A percentile compares a stretch with the other conserved stretches of the same genome.
Conservation (phyloP, 2,113 vertebrate genomes). For the Sorex fumeus region DNA sequence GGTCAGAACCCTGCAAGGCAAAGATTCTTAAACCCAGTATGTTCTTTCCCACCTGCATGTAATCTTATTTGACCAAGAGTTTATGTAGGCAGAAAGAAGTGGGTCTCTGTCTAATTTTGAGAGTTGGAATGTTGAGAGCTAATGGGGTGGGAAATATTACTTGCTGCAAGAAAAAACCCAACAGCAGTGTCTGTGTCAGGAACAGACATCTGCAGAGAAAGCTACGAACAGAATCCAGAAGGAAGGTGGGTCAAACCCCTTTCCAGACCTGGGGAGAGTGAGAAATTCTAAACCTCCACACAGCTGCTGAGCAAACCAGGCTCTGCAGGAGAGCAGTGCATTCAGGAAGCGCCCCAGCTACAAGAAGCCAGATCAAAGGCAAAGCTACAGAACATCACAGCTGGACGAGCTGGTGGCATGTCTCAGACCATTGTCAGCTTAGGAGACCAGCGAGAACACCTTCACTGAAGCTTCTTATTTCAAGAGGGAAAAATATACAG, state of each 20-base stretch:
- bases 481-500: not conserved
- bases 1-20: too few relatives aligned
- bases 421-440: not conserved
- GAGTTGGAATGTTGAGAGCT: not conserved
- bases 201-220: not conserved
- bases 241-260: not conserved
- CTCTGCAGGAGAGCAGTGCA: not conserved
- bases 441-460: not conserved
- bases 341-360: not conserved
- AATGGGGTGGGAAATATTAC: not conserved
- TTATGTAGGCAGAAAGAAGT: not conserved
- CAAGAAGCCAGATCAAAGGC: not conserved
- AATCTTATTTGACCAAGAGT: not conserved
- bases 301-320: not conserved
- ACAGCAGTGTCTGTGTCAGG: not conserved
- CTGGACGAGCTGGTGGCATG: not conserved
- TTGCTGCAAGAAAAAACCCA: not conserved
- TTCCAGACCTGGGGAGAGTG: not conserved
- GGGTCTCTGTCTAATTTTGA: conserved; percentile 40
- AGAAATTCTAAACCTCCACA: not conserved
- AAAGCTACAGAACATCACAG: too few relatives aligned
- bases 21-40: too few relatives aligned
- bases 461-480: not conserved
- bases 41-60: not conserved
- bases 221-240: not conserved